Base-by-base conservation (phyloP, 30 jellyfish, hydroid and myxozoan genomes). In the Aurelia coerulea region DNA sequence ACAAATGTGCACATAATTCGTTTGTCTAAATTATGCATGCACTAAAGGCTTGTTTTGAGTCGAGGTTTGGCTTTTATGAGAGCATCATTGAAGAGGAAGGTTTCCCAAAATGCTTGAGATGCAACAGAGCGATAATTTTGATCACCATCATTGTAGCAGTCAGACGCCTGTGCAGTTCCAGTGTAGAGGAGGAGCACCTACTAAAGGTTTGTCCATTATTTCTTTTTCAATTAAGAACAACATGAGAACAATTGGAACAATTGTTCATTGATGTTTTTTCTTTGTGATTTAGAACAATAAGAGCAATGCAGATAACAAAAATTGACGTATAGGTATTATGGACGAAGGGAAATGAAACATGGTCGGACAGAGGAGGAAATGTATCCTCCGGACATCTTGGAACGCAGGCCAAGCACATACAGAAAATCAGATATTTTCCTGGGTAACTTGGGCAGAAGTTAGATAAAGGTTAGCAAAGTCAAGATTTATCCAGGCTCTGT, bases 81-180 rank as follows among this genome's bases (percentile, higher is more conserved):
- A 29, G 65, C 64, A 18, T 39, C 51, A 23, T 51, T 41, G 32
- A n/a, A 12, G 84, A 35, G 53, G 35, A 35, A 59, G 63, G 34
- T n/a, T 32, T n/a, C 23, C 63, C 46, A 83, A 56, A 62, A 83
- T 83, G 92, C 73, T 83, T 17, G 92, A 83, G 74, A 83, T 71
- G 86, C 92, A 83, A 58, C 79, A 83, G 54, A 60, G 62, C 50
- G 92, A 83, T 29, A 76, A 56, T 76, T 76, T 76, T 60, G 87
- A 59, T 58, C 33, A 59, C 15, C 82, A 75, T 15, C 50, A 56
- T 51, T 83, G 92, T 50, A 46, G 56, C 56, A 46, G 56, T 46
- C 92, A 56, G 53, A 65, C 74, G 65, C 85, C 84, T 31, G 56
- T 83, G 72, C 92, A 83, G 81, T 83, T 62, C 60, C 92, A 53